Conservation (phyloP, 2,888 invertebrate species). For the Chrysina gloriosa region DNA sequence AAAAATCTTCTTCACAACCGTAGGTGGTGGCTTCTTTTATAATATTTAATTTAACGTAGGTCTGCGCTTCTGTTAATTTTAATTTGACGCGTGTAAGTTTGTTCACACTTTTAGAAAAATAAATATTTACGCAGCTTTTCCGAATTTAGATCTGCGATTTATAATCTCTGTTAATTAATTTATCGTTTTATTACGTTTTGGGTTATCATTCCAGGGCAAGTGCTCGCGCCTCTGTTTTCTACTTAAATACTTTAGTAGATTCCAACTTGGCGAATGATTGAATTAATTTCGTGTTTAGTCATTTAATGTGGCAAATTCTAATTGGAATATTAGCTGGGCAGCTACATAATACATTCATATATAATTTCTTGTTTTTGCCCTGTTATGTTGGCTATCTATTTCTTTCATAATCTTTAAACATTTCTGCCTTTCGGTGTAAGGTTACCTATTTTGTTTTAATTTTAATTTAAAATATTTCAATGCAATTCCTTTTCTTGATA, state of each 20-base stretch:
- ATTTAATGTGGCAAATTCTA: too few species aligned
- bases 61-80: neutral
- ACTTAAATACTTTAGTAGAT: neutral
- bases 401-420: too few species aligned
- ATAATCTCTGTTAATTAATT: conserved; percentile 2
- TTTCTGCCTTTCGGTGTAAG: too few species aligned
- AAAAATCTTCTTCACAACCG: neutral
- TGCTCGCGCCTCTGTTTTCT: neutral
- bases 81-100: conserved; percentile 4
- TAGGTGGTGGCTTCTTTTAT: neutral
- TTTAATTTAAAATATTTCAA: too few species aligned
- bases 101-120: neutral
- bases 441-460: too few species aligned
- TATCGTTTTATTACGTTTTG: conserved; percentile 1
- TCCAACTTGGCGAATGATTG: neutral
- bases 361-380: too few species aligned
- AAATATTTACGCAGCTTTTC: conserved; percentile 10
- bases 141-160: conserved; percentile 6
- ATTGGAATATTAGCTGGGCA: too few species aligned
- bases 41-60: neutral
- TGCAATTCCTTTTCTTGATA: too few species aligned
- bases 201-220: neutral
- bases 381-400: too few species aligned
- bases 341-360: too few species aligned
- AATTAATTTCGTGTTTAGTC: too few species aligned